phyloP scores from a whole-genome alignment of 2,888 invertebrate species.

The Alitta virens region DNA sequence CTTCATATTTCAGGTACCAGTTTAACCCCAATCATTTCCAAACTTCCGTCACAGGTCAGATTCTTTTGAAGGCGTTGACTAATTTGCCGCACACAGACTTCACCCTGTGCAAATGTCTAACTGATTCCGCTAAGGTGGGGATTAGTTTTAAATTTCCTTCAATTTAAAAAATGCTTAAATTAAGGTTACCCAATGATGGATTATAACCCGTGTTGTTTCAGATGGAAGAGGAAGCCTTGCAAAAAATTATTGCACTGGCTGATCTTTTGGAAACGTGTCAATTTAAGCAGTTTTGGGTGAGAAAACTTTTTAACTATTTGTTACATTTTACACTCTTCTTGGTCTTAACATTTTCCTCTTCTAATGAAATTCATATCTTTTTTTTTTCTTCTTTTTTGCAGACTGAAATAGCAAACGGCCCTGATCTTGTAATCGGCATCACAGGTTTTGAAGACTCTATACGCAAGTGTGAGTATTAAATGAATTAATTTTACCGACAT shows the following conservation, averaged over 20 bases:
- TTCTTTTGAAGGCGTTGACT: constrained; percentile 91
- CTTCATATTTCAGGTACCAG: constrained; percentile 74
- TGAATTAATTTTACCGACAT: not conserved
- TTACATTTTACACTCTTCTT: not conserved
- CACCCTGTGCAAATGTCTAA: constrained; percentile 92
- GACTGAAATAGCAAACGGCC: constrained; percentile 50
- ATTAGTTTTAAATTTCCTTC: not conserved
- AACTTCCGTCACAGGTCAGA: constrained; percentile 72
- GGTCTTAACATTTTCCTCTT: not conserved
- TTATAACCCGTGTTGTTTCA: constrained; percentile 26
- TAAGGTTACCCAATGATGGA: not conserved
- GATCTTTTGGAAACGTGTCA: constrained; percentile 90
- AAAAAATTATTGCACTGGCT: constrained; percentile 83
- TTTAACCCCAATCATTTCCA: constrained; percentile 88
- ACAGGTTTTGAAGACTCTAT: constrained; percentile 92
- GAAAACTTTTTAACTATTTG: constrained; percentile 3
- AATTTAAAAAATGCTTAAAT: not conserved
- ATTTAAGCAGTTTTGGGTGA: constrained; percentile 84
- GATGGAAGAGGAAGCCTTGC: constrained; percentile 77
- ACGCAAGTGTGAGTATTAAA: constrained; percentile 68
- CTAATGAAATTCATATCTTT: not conserved
- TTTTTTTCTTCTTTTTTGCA: constrained; percentile 25
- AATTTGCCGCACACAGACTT: constrained; percentile 98
- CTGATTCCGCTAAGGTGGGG: constrained; percentile 69
- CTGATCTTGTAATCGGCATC: constrained; percentile 70